phyloP scores from a whole-genome alignment of 2,888 invertebrate genomes.

The Acheta domesticus region DNA sequence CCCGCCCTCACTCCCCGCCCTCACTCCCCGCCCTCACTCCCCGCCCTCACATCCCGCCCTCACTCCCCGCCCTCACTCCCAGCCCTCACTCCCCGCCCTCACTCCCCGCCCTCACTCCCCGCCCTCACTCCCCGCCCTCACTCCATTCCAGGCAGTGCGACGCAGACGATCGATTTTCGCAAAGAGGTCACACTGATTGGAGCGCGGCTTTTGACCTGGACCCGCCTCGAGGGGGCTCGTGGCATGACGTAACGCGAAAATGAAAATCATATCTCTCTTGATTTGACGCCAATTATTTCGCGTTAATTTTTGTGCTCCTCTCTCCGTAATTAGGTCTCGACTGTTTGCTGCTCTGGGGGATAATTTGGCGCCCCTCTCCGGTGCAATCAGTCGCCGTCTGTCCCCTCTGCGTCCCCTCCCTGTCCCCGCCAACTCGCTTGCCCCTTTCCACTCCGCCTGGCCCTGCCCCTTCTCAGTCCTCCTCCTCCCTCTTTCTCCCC shows the following conservation, averaged over 20 bases:
- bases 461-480: neutral
- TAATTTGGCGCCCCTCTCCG: neutral
- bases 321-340: neutral
- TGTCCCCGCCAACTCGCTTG: neutral
- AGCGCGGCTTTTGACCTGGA: neutral
- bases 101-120: no score
- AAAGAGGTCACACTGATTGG: neutral
- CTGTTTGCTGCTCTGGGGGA: conserved; percentile 2
- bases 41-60: no score
- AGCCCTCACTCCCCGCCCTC: no score
- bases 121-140: no score
- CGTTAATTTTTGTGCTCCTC: conserved; percentile 12
- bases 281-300: conserved; percentile 18
- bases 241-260: neutral
- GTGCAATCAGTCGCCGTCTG: neutral
- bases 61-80: no score
- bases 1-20: no score
- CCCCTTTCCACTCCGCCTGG: no score
- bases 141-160: no score
- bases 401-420: neutral
- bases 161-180: neutral
- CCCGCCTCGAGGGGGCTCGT: neutral
- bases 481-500: neutral
- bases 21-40: no score
- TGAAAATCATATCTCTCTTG: neutral